These are phyloP conservation scores for Eueremaeus valkanovi DNA, from an alignment of 2,888 invertebrate species.

Conservation along the genomic window DNA sequence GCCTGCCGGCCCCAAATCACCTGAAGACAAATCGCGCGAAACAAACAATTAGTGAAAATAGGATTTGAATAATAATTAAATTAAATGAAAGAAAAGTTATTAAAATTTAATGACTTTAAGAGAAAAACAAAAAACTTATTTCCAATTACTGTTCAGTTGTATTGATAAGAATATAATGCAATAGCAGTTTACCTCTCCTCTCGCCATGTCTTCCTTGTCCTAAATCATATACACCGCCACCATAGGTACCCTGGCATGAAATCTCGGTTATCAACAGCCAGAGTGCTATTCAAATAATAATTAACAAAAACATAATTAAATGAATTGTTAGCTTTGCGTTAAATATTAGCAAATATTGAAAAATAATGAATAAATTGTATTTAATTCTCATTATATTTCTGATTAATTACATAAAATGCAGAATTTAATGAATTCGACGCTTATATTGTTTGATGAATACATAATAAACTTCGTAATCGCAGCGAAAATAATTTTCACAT, in stretches of 20 bases:
- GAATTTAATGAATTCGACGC: not conserved
- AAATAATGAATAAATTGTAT: no score
- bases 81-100: not conserved
- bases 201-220: conserved; percentile 37
- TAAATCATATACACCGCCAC: conserved; percentile 38
- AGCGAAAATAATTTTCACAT: not conserved
- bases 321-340: not conserved
- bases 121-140: no score
- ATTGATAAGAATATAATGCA: not conserved
- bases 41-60: no score
- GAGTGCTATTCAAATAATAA: not conserved
- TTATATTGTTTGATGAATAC: not conserved
- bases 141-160: no score
- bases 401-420: conserved; percentile 4
- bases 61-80: not conserved
- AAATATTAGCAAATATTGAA: not conserved
- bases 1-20: conserved; percentile 44
- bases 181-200: conserved; percentile 30
- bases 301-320: not conserved
- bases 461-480: not conserved
- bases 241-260: conserved; percentile 17
- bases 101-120: conserved; percentile 7
- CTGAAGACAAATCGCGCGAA: conserved; percentile 16
- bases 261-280: not conserved
- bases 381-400: not conserved